A percentile compares a stretch with the other conserved stretches of the same genome.
Evolutionary conservation across 92 coral and sea anemone genomes (phyloP).

Genomic region (Porites rus): DNA sequence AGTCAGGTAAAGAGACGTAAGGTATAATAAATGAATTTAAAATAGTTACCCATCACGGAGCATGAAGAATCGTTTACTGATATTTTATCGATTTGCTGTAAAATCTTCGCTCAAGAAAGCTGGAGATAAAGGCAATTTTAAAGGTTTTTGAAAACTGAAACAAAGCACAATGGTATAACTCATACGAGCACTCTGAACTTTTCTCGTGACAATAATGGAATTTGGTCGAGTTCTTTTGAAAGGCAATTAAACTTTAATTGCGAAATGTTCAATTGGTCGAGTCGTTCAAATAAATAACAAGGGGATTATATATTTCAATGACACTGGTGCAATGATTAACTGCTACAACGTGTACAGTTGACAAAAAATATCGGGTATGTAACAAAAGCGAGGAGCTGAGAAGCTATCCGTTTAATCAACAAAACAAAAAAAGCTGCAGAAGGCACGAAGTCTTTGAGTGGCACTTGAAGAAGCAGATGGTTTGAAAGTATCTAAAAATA

Average conservation of each 20-base stretch:
- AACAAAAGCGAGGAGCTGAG: neutral
- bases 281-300: conserved; percentile 11
- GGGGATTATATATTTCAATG: conserved; percentile 13
- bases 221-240: conserved; percentile 9
- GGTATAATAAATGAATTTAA: neutral
- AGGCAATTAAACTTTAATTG: conserved; percentile 20
- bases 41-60: neutral
- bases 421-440: neutral
- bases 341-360: neutral
- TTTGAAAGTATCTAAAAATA: too few species aligned
- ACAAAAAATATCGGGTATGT: neutral
- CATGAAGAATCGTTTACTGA: neutral
- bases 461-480: neutral
- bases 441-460: neutral
- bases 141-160: neutral
- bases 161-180: neutral
- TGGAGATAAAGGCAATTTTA: neutral
- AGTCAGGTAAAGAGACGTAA: neutral
- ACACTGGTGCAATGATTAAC: neutral
- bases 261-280: conserved; percentile 6
- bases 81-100: neutral
- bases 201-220: conserved; percentile 39
- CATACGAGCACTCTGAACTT: neutral
- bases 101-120: neutral
- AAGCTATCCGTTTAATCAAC: conserved; percentile 22